Conservation (phyloP, 2,113 vertebrate genomes). For the Calypte anna region DNA sequence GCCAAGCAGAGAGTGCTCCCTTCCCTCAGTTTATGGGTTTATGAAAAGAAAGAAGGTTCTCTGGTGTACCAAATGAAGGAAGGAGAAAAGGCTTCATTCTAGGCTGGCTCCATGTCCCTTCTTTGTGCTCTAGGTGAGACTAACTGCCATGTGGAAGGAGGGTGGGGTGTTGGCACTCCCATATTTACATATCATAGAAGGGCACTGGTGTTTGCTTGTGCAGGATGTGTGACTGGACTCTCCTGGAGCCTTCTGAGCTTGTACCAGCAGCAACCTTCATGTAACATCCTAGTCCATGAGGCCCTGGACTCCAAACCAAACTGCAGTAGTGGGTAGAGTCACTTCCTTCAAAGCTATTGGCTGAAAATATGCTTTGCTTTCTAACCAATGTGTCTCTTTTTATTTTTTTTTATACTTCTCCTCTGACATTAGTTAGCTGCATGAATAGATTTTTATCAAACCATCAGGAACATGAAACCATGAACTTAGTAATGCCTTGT, state of each 20-base stretch:
- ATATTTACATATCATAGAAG: conserved; percentile 50
- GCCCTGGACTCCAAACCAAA: background rate
- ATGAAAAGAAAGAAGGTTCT: background rate
- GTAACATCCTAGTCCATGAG: background rate
- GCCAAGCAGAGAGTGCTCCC: background rate
- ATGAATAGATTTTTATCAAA: background rate
- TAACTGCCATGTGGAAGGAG: conserved; percentile 6
- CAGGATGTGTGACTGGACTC: background rate
- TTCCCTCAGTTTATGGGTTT: background rate
- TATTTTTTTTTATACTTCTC: background rate
- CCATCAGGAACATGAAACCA: background rate
- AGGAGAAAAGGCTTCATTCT: conserved; percentile 8
- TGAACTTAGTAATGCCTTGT: background rate
- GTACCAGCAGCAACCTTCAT: background rate
- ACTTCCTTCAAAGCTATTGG: background rate
- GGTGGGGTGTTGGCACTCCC: conserved; percentile 53
- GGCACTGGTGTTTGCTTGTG: conserved; percentile 32
- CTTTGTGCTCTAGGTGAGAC: conserved; percentile 9
- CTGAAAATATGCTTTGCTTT: background rate
- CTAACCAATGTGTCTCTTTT: background rate
- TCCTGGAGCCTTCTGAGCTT: background rate
- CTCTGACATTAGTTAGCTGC: background rate
- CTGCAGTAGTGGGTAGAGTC: background rate
- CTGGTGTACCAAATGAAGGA: background rate
- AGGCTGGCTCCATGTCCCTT: background rate